These are phyloP conservation scores for Muscina levida DNA, from an alignment of 2,888 invertebrate genomes.

Conservation along the genomic window DNA sequence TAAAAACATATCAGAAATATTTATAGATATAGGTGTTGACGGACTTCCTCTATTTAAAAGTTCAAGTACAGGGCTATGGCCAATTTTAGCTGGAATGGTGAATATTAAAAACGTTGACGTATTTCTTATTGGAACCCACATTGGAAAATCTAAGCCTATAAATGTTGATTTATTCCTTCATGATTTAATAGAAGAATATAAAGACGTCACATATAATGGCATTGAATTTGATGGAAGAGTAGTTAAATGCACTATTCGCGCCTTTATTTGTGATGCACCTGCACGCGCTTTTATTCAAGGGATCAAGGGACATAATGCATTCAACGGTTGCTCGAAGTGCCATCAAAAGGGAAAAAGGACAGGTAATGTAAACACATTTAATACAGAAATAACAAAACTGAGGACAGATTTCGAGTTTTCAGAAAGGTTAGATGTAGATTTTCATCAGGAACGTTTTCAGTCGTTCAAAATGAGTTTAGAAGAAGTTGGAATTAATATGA, in stretches of 20 bases:
- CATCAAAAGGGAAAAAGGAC: neutral
- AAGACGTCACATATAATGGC: neutral
- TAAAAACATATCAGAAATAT: neutral
- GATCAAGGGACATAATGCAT: neutral
- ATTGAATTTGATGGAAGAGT: neutral
- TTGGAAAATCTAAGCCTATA: neutral
- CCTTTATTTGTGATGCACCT: constrained; percentile 3
- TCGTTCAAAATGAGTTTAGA: neutral
- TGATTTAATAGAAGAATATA: neutral
- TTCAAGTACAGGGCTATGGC: neutral
- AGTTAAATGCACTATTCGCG: neutral
- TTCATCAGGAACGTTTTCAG: neutral
- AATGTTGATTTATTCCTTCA: neutral
- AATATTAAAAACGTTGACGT: neutral
- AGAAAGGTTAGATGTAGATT: neutral
- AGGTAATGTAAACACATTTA: too few species aligned
- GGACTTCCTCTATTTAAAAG: neutral
- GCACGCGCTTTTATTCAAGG: too few species aligned
- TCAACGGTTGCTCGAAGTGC: neutral
- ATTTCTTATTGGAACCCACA: neutral
- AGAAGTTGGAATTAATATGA: neutral
- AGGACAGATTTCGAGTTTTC: neutral
- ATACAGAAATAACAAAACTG: neutral
- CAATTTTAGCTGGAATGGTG: neutral
- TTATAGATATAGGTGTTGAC: constrained; percentile 6